Evolutionary conservation across 2,888 invertebrate genomes (phyloP), one percentile per base, ranked within the genome.

Genomic region (Cerastoderma edule): DNA sequence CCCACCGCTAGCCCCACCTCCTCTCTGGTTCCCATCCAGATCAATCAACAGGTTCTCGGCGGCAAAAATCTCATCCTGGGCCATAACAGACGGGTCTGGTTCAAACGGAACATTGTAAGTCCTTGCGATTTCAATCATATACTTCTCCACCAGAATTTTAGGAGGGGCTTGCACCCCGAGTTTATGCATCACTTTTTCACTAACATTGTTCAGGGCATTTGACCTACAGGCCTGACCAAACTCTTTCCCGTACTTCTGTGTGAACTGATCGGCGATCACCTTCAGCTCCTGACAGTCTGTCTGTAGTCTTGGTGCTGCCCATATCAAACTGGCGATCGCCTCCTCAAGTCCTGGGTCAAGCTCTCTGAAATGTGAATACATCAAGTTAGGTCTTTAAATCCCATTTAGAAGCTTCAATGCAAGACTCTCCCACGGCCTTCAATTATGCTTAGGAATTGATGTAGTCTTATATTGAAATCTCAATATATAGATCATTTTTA

Each of bases 281-380:
- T 95, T 94, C 80, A 95, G 89, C 89, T 95, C 97, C 92, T 95
- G 95, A 44, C 94, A 91, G 85, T 95, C 94, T 24, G 94, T 91
- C 69, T 93, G 93, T 89, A 99, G 94, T 63, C 99, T 95, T 0
- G 99, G 99, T 16, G 99, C 96, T 0, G 97, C 98, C 99, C 99
- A 99, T 78, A 99, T 95, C n/a, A 99, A 94, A 87, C 96, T 98
- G 0, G 98, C 97, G 75, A 99, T 97, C 0, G 99, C 96, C 93
- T 99, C 99, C 2, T 97, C 96, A 19, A 99, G 95, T 0, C 99
- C 99, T 84, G 97, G 97, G 90, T 99, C 99, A 16, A 99, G 87
- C 67, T 94, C 95, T 90, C 95, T 95, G 79, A n/a, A n/a, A n/a
- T n/a, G n/a, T n/a, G n/a, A n/a, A n/a, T n/a, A n/a, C n/a, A n/a